Percentiles rank a stretch among this genome's conserved stretches.
These are phyloP conservation scores for Bombus terrestris DNA, from an alignment of 1,140 invertebrate genomes.

Conservation along the genomic window DNA sequence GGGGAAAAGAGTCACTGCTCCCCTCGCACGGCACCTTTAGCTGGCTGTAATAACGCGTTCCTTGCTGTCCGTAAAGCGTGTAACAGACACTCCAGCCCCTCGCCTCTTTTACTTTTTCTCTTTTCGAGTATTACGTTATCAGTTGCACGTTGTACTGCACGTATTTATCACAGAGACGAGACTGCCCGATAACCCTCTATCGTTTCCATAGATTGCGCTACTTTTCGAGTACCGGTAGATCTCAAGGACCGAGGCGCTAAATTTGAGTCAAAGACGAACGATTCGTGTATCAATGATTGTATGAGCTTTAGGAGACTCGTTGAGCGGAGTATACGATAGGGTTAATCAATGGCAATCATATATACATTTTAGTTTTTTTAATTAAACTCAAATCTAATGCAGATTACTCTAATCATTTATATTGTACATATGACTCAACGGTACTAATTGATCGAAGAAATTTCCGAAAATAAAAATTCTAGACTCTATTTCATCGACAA, in stretches of 20 bases:
- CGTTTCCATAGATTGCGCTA: constrained; percentile 46
- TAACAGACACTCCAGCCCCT: constrained; percentile 57
- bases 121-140: constrained; percentile 70
- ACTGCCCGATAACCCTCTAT: constrained; percentile 56
- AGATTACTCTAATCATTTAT: background rate
- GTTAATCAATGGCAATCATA: background rate
- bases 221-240: background rate
- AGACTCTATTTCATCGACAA: too few species aligned
- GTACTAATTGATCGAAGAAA: too few species aligned
- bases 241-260: background rate
- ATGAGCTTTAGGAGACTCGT: too few species aligned
- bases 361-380: background rate
- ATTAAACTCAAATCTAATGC: background rate
- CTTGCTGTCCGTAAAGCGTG: constrained; percentile 62
- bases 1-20: constrained; percentile 58
- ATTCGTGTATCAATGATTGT: too few species aligned
- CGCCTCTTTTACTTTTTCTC: constrained; percentile 53
- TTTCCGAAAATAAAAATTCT: too few species aligned
- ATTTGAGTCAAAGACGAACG: background rate
- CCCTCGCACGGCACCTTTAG: constrained; percentile 57
- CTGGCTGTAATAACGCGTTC: constrained; percentile 72
- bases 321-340: background rate
- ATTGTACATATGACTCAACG: too few species aligned
- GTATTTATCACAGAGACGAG: constrained; percentile 53
- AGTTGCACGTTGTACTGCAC: constrained; percentile 34